Base-by-base conservation (phyloP, 2,113 vertebrate genomes). In the Baryphthengus martii region DNA sequence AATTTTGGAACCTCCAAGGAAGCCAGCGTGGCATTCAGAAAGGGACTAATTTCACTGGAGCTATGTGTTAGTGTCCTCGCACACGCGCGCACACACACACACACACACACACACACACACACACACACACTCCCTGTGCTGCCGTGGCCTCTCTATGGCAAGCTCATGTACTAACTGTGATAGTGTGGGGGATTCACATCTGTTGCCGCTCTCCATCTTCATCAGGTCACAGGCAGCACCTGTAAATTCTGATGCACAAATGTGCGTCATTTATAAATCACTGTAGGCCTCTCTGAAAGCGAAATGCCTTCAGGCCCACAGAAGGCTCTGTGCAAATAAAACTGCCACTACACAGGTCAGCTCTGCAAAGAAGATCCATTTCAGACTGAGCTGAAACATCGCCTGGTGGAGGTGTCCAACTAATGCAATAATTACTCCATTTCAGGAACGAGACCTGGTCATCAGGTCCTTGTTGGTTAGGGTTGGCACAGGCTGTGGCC, bases 61-160 rank as follows among this genome's bases (percentile, higher is more conserved):
- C n/a, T 29, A 4, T 13, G 39, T 14, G 11, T 58, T 53, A 35
- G 8, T 13, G 15, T 35, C 47, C 23, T n/a, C n/a, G n/a, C n/a
- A n/a, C n/a, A n/a, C n/a, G n/a, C n/a, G n/a, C n/a, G n/a, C n/a
- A n/a, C n/a, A n/a, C n/a, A n/a, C n/a, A n/a, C n/a, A n/a, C n/a
- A n/a, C n/a, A n/a, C n/a, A n/a, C n/a, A n/a, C n/a, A n/a, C n/a
- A n/a, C n/a, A n/a, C n/a, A n/a, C n/a, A n/a, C n/a, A n/a, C n/a
- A n/a, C n/a, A n/a, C n/a, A n/a, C n/a, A n/a, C n/a, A n/a, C n/a
- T n/a, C n/a, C n/a, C n/a, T 4, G 17, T 50, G 47, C 56, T 88
- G 25, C 70, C 2, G 1, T 9, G 37, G 56, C 18, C 15, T 74
- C 1, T 0, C 25, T 50, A 2, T 18, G 59, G 37, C 31, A 53